Evolutionary conservation across 2,113 vertebrate species (phyloP).

Genomic region (Ailurus styani): DNA sequence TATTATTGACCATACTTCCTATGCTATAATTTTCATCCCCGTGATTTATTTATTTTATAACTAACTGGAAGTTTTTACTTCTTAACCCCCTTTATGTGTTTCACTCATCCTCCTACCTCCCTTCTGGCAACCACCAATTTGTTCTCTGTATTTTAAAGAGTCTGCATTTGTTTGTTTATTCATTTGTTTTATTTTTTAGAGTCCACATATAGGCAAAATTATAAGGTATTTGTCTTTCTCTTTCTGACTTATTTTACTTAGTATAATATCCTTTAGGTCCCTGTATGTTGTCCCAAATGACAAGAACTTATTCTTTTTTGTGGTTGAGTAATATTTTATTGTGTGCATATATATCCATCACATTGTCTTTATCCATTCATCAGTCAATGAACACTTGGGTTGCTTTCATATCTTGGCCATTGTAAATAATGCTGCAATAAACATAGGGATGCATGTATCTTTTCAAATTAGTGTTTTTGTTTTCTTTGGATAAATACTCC

Average conservation of each 20-base stretch:
- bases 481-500: neutral
- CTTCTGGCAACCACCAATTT: neutral
- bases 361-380: neutral
- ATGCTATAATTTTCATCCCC: neutral
- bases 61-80: neutral
- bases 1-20: neutral
- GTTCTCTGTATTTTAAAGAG: neutral
- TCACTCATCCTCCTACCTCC: neutral
- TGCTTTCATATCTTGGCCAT: neutral
- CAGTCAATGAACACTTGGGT: neutral
- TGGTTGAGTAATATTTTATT: neutral
- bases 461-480: neutral
- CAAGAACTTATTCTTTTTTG: neutral
- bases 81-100: neutral
- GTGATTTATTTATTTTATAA: neutral
- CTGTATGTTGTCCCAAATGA: neutral
- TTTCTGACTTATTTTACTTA: neutral
- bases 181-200: neutral
- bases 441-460: neutral
- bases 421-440: neutral
- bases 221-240: neutral
- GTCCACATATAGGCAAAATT: neutral
- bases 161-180: neutral
- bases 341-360: neutral
- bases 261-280: neutral